Base-by-base conservation (phyloP, 2,888 invertebrate species). In the Leucozona laternaria region DNA sequence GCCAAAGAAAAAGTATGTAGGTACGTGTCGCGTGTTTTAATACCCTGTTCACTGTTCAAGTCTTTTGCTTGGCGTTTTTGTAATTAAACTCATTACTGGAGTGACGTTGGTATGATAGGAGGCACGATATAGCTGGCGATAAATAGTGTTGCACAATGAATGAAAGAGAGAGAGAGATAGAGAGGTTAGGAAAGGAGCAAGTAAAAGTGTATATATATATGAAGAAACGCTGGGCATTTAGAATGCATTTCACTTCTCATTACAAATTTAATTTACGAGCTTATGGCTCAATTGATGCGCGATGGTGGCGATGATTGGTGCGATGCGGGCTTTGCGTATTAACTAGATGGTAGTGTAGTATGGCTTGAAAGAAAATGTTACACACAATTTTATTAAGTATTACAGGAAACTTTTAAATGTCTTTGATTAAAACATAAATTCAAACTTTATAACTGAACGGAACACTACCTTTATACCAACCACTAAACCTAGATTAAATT, bases 231-330 rank as follows among this genome's bases (percentile, higher is more conserved):
- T 45, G 64, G 70, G 64, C 70, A 68, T 82, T 83, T 76, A 83
- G 50, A 83, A 83, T 79, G 87, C 79, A 83, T 83, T 87, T 87
- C 79, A 83, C 79, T 79, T 76, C 83, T 83, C 87, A 87, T 87
- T 87, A 87, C 79, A 76, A 87, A 87, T 87, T 83, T 87, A 87
- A 79, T 87, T 87, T 87, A 82, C 87, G 87, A 82, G 79, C 66
- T 40, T 75, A 83, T 68, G 76, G 79, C 71, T 86, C 82, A 86
- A 86, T 82, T 86, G 78, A 71, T 82, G 81, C 34, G 78, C 73
- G 55, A 78, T 71, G 57, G 50, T 73, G 62, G 66, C 25, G 45
- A 34, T 70, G 72, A 45, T 58, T 58, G 48, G 20, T 34, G n/a
- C n/a, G 60, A 20, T 62, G n/a, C 31, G 43, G 22, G 62, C 13